Base-by-base conservation (phyloP, 2,888 invertebrate genomes). In the Agrochola circellaris region DNA sequence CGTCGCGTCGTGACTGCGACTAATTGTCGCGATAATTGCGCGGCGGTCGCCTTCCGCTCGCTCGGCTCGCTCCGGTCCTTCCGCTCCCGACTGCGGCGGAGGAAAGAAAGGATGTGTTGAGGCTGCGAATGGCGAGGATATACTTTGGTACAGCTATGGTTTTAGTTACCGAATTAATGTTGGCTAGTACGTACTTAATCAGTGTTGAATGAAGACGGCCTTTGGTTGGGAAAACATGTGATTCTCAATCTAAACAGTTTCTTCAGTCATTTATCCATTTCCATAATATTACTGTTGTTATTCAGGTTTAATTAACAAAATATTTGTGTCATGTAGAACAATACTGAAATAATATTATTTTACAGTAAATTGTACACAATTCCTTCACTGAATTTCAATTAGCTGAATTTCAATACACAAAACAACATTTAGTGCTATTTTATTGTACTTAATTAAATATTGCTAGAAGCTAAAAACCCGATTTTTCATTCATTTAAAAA, bases 1-100 rank as follows among this genome's bases (percentile, higher is more conserved):
- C 58, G 73, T 66, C 56, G 56, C 60, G 71, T 51, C 87, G 84
- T 77, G 73, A 84, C 85, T 85, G 75, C 84, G 89, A 90, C 91
- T 94, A 93, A 93, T 93, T 93, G 92, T 91, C 90, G 91, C 81
- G 89, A 89, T 93, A 92, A 93, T 93, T 91, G 89, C 89, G 85
- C 84, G 87, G 34, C 70, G 60, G 85, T 83, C 82, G 83, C 77
- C 77, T 82, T 84, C 86, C 87, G 89, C 85, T 87, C 68, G 82
- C 71, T 77, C 71, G 51, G 77, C 73, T 58, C 64, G 54, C 86
- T 83, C 87, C 79, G 81, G 79, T 79, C 84, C 77, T 86, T 89
- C 87, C 86, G 88, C 87, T 84, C 87, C 75, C 79, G 73, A 73
- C 76, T 80, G 77, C 34, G 71, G 26, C 38, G 11, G 58, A 67